Evolutionary conservation across 2,797 vertebrate genomes (phyloP).

Genomic region (Mastacembelus armatus): DNA sequence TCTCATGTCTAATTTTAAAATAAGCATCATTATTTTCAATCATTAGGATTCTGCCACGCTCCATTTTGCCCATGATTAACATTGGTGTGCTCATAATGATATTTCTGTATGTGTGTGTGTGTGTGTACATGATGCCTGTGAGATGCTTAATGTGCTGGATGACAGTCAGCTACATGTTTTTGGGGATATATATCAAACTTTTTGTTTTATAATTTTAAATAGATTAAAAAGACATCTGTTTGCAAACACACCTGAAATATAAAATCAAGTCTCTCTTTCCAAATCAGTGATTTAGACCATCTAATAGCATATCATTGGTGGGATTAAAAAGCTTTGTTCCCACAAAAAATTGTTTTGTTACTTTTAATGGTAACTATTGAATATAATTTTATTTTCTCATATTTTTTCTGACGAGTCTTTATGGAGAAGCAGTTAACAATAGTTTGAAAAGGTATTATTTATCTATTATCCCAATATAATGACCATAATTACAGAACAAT

Average conservation of each 20-base stretch:
- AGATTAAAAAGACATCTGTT: too few relatives aligned
- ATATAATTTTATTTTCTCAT: neutral
- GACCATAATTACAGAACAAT: neutral
- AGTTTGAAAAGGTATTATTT: neutral
- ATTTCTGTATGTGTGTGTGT: conserved; percentile 9
- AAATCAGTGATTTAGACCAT: too few relatives aligned
- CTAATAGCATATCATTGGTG: too few relatives aligned
- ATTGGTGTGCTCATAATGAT: conserved; percentile 24
- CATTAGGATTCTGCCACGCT: conserved; percentile 32
- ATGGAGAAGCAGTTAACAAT: too few relatives aligned
- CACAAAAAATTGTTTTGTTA: too few relatives aligned
- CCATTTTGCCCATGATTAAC: conserved; percentile 35
- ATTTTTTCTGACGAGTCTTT: neutral
- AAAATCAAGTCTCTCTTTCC: too few relatives aligned
- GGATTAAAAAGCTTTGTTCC: too few relatives aligned
- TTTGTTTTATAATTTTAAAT: too few relatives aligned
- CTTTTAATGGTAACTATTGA: neutral
- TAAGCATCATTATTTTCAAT: conserved; percentile 41
- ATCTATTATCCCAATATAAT: neutral
- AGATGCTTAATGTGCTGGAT: neutral
- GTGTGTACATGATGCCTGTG: too few relatives aligned
- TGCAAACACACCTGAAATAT: too few relatives aligned
- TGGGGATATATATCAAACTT: too few relatives aligned
- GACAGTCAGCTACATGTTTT: neutral
- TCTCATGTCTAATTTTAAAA: conserved; percentile 38